These are phyloP conservation scores for Sciurus vulgaris DNA, from an alignment of 2,797 vertebrate species.

Conservation along the genomic window DNA sequence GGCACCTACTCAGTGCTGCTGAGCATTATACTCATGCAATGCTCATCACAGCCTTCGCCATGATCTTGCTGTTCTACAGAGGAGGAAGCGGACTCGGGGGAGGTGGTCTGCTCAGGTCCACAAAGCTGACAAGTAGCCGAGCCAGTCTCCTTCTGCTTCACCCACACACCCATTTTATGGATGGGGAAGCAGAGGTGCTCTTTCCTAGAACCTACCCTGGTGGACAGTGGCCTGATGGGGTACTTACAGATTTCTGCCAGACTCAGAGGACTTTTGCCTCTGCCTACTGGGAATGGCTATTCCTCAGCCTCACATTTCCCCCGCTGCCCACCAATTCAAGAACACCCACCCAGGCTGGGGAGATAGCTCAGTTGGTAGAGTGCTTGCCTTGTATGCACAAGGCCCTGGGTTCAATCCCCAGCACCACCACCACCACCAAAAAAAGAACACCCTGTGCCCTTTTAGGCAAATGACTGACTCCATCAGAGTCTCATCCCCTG, in stretches of 20 bases:
- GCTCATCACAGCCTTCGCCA: background rate
- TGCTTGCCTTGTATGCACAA: too few species aligned
- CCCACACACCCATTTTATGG: background rate
- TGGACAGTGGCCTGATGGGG: background rate
- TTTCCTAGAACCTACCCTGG: background rate
- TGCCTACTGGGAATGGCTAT: background rate
- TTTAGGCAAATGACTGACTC: background rate
- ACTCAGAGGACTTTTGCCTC: background rate
- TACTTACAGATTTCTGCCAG: background rate
- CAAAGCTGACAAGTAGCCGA: background rate
- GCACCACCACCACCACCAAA: too few species aligned
- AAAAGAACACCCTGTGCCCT: background rate
- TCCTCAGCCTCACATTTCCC: background rate
- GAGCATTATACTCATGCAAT: fast-evolving
- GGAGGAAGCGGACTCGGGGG: background rate
- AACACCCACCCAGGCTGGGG: background rate
- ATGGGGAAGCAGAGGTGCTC: background rate
- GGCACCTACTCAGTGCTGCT: background rate
- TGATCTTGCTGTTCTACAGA: background rate
- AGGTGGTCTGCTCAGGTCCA: background rate
- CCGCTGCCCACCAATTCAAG: background rate
- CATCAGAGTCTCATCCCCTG: background rate
- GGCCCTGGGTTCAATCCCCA: too few species aligned
- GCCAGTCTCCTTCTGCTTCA: background rate
- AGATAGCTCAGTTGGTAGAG: too few species aligned